Percentiles rank a stretch among this genome's conserved stretches.
Conservation (phyloP, 2,797 vertebrate genomes). For the Tapirus indicus region DNA sequence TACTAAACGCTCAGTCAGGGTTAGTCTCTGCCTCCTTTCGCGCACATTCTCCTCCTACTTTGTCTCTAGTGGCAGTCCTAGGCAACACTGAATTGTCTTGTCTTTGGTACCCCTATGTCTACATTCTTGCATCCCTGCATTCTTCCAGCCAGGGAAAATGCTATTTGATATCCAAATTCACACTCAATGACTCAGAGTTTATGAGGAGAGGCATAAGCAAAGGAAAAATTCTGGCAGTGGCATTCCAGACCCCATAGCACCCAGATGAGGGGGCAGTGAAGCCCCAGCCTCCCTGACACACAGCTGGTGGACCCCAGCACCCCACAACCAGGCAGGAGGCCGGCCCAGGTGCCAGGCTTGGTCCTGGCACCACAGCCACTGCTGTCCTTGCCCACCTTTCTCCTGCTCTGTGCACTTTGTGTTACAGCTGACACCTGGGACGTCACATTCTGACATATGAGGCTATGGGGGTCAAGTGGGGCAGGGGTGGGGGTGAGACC, state of each 20-base stretch:
- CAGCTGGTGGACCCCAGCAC: neutral
- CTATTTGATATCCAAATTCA: neutral
- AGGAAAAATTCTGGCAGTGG: neutral
- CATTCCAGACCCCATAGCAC: neutral
- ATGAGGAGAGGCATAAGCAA: neutral
- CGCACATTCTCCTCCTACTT: fast-evolving
- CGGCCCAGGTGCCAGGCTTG: neutral
- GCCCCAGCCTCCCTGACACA: neutral
- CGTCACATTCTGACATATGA: slow-evolving; percentile 58
- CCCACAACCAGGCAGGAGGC: neutral
- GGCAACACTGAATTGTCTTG: neutral
- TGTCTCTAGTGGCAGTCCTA: neutral
- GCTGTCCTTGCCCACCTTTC: slow-evolving; percentile 45
- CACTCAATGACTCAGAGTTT: neutral
- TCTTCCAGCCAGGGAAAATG: neutral
- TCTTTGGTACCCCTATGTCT: neutral
- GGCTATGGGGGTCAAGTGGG: neutral
- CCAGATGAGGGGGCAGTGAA: too few relatives aligned
- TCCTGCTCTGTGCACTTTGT: neutral
- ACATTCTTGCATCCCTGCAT: neutral
- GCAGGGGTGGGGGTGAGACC: neutral
- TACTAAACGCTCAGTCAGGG: too few relatives aligned
- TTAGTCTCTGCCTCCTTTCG: fast-evolving
- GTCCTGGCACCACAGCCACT: neutral
- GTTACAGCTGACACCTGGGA: slow-evolving; percentile 61